phyloP scores from a whole-genome alignment of 2,797 vertebrate genomes.

The Antennarius maculatus region DNA sequence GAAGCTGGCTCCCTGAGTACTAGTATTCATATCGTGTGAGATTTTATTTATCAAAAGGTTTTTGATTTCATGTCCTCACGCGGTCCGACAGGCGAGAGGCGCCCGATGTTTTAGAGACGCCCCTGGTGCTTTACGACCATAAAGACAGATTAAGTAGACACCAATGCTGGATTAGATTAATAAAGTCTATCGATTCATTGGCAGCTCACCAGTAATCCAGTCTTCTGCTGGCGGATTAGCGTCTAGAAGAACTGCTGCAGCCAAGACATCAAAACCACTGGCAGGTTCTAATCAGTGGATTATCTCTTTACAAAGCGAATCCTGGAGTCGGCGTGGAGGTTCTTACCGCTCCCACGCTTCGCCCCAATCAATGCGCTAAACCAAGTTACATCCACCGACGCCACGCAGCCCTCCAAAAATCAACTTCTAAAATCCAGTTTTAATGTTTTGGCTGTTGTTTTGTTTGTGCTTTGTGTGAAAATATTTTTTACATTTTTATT shows the following conservation, averaged over 20 bases:
- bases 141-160: not conserved
- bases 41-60: conserved; percentile 93
- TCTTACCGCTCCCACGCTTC: no score
- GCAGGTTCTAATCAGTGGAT: no score
- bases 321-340: no score
- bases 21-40: conserved; percentile 86
- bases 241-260: not conserved
- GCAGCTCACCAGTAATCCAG: conserved; percentile 5
- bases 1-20: conserved; percentile 74
- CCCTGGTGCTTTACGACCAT: not conserved
- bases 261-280: no score
- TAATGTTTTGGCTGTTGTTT: not conserved
- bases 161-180: not conserved
- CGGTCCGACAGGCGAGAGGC: conserved; percentile 31
- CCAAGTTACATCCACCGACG: no score
- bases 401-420: no score
- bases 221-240: not conserved
- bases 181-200: not conserved
- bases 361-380: no score
- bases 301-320: no score
- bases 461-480: not conserved
- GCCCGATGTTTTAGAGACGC: conserved; percentile 28
- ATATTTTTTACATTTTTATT: not conserved
- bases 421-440: not conserved
- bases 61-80: conserved; percentile 67